These are phyloP conservation scores for Copidosoma floridanum DNA, from an alignment of 1,140 invertebrate species.

Conservation along the genomic window DNA sequence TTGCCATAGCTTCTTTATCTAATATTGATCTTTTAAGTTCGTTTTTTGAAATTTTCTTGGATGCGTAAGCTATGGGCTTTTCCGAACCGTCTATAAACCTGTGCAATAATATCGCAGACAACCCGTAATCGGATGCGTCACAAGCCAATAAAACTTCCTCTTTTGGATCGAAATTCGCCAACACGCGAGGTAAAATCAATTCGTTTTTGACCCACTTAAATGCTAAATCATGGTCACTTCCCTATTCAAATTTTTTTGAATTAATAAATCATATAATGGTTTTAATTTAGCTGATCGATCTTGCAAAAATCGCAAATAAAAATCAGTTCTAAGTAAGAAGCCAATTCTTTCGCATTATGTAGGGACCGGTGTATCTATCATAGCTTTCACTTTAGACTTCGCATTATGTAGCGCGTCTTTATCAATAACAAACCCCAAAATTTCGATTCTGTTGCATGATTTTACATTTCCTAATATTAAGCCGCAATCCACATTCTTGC, in stretches of 20 bases:
- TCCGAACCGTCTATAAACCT: not conserved
- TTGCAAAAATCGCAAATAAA: conserved; percentile 27
- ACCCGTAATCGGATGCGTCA: conserved; percentile 39
- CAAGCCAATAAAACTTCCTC: conserved; percentile 20
- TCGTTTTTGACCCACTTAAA: conserved; percentile 29
- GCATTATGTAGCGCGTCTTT: conserved; percentile 32
- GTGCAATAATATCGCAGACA: conserved; percentile 43
- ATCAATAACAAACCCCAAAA: conserved; percentile 39
- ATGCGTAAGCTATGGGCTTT: conserved; percentile 43
- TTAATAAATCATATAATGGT: conserved; percentile 27
- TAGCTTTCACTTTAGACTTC: conserved; percentile 29
- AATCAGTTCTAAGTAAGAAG: conserved; percentile 22
- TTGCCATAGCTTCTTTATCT: conserved; percentile 8
- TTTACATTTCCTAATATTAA: conserved; percentile 26
- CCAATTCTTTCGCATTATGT: conserved; percentile 11
- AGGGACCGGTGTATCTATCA: conserved; percentile 27
- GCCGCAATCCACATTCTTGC: conserved; percentile 15
- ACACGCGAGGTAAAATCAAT: conserved; percentile 34
- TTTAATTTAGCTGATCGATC: conserved; percentile 14
- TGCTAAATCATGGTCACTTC: conserved; percentile 14
- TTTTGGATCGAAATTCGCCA: conserved; percentile 25
- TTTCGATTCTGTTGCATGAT: conserved; percentile 20
- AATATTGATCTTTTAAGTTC: conserved; percentile 4
- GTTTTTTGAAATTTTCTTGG: conserved; percentile 6
- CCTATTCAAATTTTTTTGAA: not conserved